Conservation (phyloP, 2,888 invertebrate species). For the Acanthosepion pharaonis region DNA sequence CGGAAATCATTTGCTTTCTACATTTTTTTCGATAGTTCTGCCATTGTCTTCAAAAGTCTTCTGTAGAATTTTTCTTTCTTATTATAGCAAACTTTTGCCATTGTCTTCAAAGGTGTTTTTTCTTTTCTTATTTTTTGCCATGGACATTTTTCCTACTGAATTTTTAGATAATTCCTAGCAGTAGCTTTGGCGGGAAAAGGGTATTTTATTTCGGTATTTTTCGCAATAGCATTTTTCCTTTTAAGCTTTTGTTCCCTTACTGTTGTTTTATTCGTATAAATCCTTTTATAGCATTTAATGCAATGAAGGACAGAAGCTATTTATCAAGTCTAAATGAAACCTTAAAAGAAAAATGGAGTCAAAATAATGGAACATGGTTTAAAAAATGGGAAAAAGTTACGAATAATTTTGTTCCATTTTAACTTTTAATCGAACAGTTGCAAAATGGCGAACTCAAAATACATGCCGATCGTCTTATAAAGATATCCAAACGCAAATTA, state of each 20-base stretch:
- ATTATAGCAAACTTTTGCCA: not conserved
- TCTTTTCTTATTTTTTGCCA: not conserved
- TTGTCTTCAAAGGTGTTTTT: not conserved
- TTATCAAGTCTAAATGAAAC: not conserved
- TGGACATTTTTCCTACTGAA: not conserved
- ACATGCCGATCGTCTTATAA: no score
- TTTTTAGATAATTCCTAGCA: not conserved
- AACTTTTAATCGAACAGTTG: no score
- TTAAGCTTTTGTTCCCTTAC: not conserved
- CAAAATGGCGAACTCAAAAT: no score
- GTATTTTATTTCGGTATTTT: not conserved
- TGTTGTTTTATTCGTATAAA: not conserved
- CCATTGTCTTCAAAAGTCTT: not conserved
- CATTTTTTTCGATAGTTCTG: not conserved
- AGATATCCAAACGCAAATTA: no score
- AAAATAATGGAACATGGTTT: no score
- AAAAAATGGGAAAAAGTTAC: no score
- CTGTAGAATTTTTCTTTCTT: not conserved
- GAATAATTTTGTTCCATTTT: not conserved
- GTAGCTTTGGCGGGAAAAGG: not conserved
- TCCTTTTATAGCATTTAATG: not conserved
- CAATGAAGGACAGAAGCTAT: not conserved
- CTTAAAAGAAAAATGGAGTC: no score
- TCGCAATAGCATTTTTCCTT: not conserved
- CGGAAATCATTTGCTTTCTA: not conserved